Conservation (phyloP, 2,888 invertebrate genomes). For the Eupelmus urozonus region DNA sequence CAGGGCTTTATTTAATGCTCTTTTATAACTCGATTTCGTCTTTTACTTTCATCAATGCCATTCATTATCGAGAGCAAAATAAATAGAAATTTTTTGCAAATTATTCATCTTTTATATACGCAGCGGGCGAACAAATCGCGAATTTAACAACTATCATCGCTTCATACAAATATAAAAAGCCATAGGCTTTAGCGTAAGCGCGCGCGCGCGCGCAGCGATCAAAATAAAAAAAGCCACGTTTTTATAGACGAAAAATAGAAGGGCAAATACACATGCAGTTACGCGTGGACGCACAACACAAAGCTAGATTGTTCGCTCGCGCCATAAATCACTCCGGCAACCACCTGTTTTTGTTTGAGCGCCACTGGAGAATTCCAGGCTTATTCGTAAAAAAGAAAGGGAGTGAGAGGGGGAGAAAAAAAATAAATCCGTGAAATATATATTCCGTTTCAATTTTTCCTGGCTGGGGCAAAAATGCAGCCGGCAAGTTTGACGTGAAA, state of each 20-base stretch:
- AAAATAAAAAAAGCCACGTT: no score
- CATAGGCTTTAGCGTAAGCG: neutral
- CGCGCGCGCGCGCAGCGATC: neutral
- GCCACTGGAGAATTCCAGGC: neutral
- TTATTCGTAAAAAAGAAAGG: no score
- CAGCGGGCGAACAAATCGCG: neutral
- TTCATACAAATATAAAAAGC: neutral
- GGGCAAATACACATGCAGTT: conserved; percentile 7
- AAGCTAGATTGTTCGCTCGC: conserved; percentile 4
- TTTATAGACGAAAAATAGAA: conserved; percentile 18
- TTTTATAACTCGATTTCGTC: no score
- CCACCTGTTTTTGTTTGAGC: conserved; percentile 52
- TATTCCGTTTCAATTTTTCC: no score
- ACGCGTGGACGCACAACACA: neutral
- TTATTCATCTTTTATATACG: no score
- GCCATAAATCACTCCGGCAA: conserved; percentile 39
- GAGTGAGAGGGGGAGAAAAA: neutral
- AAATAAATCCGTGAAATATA: no score
- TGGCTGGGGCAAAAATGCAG: neutral
- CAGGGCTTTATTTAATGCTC: no score
- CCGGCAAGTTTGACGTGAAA: neutral
- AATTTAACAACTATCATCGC: neutral
- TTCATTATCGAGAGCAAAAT: no score
- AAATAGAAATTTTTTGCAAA: no score
- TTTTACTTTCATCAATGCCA: no score